These are phyloP conservation scores for Enteromius trimaculatus DNA, from an alignment of 2,797 vertebrate genomes.

Conservation along the genomic window DNA sequence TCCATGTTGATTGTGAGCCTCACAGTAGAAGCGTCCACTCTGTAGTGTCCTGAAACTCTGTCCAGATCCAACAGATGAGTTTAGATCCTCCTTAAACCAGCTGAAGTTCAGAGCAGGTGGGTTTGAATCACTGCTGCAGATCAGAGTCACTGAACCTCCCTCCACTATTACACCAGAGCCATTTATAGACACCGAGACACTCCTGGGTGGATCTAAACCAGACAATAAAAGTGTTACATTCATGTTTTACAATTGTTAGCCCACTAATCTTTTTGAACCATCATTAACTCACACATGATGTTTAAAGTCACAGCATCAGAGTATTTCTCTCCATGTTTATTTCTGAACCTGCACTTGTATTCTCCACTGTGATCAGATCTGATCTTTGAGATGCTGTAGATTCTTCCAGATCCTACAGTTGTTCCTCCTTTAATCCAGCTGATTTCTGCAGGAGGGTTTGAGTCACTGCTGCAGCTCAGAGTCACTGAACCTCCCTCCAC, in stretches of 20 bases:
- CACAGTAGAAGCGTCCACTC: conserved; percentile 7
- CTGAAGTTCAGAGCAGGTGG: neutral
- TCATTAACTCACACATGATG: neutral
- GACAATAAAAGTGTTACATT: too few relatives aligned
- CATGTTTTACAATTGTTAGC: too few relatives aligned
- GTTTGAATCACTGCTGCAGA: conserved; percentile 1
- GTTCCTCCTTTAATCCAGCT: neutral
- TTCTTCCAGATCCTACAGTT: neutral
- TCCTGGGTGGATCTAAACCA: too few relatives aligned
- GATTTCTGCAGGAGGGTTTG: neutral
- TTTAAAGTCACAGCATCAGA: neutral
- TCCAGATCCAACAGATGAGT: conserved; percentile 20
- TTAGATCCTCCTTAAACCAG: conserved; percentile 13
- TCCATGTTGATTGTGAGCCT: conserved; percentile 19
- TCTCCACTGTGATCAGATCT: neutral
- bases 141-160: conserved; percentile 10
- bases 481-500: neutral
- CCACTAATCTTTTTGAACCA: too few relatives aligned
- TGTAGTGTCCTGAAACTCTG: conserved; percentile 1
- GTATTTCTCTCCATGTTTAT: neutral
- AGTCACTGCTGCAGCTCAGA: neutral
- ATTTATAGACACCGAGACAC: neutral
- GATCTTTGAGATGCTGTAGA: neutral
- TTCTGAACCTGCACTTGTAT: neutral
- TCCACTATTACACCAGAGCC: neutral